These are phyloP conservation scores for Synanthedon vespiformis DNA, from an alignment of 2,888 invertebrate species.

Conservation along the genomic window DNA sequence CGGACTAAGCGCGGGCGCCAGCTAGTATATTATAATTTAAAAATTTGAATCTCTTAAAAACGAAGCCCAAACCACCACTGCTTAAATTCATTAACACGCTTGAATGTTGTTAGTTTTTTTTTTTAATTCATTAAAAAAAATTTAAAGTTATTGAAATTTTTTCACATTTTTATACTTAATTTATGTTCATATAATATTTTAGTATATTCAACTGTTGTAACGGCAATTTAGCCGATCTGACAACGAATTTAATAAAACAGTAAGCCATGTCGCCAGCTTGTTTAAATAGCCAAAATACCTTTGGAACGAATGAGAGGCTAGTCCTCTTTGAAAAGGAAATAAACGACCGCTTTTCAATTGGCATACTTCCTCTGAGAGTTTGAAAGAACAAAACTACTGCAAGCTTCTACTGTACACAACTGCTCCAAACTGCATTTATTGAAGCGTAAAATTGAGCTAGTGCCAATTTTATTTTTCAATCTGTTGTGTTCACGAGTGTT, in stretches of 20 bases:
- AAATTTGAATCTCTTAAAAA: too few relatives aligned
- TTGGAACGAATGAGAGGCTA: conserved; percentile 14
- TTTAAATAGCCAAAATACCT: conserved; percentile 3
- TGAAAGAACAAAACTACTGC: conserved; percentile 19
- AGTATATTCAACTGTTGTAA: too few relatives aligned
- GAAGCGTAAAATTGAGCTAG: conserved; percentile 52
- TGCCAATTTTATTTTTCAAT: conserved; percentile 58
- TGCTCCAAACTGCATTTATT: conserved; percentile 42
- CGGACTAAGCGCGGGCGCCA: too few relatives aligned
- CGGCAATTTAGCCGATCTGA: too few relatives aligned
- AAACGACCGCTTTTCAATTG: conserved; percentile 41
- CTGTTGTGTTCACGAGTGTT: neutral
- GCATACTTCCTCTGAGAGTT: conserved; percentile 41
- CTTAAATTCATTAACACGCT: too few relatives aligned
- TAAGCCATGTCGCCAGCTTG: neutral
- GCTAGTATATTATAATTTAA: too few relatives aligned
- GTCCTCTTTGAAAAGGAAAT: conserved; percentile 27
- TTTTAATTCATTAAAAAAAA: too few relatives aligned
- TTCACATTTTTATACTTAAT: too few relatives aligned
- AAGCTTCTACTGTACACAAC: conserved; percentile 25
- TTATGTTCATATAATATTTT: too few relatives aligned
- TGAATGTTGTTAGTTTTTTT: too few relatives aligned
- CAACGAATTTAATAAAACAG: neutral
- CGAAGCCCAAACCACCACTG: too few relatives aligned
- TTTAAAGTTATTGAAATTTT: too few relatives aligned